Conservation (phyloP, 2,888 invertebrate species). For the Drosophila greeni region DNA sequence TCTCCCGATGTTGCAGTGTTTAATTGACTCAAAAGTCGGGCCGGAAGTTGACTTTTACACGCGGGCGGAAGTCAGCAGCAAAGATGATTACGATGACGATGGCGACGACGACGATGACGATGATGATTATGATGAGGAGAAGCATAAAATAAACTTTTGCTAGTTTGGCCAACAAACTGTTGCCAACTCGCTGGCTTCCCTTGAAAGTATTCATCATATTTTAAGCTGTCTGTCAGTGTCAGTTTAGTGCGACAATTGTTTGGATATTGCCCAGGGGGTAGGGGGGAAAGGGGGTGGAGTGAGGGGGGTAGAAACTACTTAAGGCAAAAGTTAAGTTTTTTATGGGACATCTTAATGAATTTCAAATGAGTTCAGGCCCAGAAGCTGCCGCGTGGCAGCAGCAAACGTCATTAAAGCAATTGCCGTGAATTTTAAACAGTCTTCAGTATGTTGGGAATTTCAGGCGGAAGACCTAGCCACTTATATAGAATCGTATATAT, state of each 20-base stretch:
- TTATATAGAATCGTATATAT: constrained; percentile 20
- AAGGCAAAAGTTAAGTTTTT: constrained; percentile 48
- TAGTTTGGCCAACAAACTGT: constrained; percentile 51
- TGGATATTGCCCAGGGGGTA: constrained; percentile 35
- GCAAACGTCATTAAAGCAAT: constrained; percentile 48
- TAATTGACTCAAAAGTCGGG: constrained; percentile 65
- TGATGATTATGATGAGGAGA: constrained; percentile 33
- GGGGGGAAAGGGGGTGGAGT: neutral
- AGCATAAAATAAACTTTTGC: constrained; percentile 51
- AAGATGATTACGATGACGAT: constrained; percentile 28
- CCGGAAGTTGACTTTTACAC: constrained; percentile 58
- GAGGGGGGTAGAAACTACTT: constrained; percentile 28
- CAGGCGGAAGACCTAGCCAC: constrained; percentile 36
- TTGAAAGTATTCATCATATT: constrained; percentile 48
- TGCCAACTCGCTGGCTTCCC: constrained; percentile 31
- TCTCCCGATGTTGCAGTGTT: constrained; percentile 41
- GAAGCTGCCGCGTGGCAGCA: constrained; percentile 38
- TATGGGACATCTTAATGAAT: constrained; percentile 54
- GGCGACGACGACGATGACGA: constrained; percentile 1
- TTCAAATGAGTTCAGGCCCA: constrained; percentile 51
- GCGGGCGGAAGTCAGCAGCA: constrained; percentile 55
- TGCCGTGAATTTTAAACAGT: constrained; percentile 46
- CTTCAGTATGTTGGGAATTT: constrained; percentile 32
- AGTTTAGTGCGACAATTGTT: constrained; percentile 59
- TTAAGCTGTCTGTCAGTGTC: constrained; percentile 51